Base-by-base conservation (phyloP, 2,113 vertebrate genomes). In the Tachycineta bicolor region DNA sequence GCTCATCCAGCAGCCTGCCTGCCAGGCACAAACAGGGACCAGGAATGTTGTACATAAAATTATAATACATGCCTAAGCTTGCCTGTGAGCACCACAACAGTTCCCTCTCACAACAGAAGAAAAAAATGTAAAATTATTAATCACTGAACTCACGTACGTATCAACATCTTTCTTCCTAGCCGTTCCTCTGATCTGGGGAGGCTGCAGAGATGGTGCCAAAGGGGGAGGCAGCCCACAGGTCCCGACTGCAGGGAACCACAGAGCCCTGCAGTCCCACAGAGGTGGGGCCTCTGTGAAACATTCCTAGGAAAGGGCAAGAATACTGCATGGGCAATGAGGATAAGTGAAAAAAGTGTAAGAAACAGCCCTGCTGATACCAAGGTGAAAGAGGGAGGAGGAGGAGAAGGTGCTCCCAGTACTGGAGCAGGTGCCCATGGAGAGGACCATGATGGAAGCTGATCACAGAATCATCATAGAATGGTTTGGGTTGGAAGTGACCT, bases 391-490 rank as follows among this genome's bases (percentile, higher is more conserved):
- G 24, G 21, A 83, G 26, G 15, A 56, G 3, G 1, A 2, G 26
- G 13, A 49, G 18, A 62, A 87, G 18, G 23, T 9, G 17, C 8
- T 46, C 44, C 6, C 15, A n/a, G 20, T 0, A 5, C 49, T 1
- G 1, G 46, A 70, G 60, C 12, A 28, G 11, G 3, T 17, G 33
- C 23, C 29, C 14, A 13, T 7, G 64, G 31, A 81, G 29, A 34
- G 26, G 22, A 70, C 15, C 41, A 31, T 14, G 11, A n/a, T 12
- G 18, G 74, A 44, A 73, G 33, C 5, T 43, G 41, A 63, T 41
- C 24, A 68, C 0, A 47, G 41, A 60, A 55, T 28, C 41, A 33
- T 0, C 41, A 33, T 0, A 49, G 26, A 63, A 77, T 10, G 15
- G 34, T 63, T 56, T 28, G 28, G 18, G 12, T 20, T 90, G 43